Percentiles rank a stretch among this genome's conserved stretches.
phyloP scores from a whole-genome alignment of 2,797 vertebrate genomes.

The Megalops cyprinoides region DNA sequence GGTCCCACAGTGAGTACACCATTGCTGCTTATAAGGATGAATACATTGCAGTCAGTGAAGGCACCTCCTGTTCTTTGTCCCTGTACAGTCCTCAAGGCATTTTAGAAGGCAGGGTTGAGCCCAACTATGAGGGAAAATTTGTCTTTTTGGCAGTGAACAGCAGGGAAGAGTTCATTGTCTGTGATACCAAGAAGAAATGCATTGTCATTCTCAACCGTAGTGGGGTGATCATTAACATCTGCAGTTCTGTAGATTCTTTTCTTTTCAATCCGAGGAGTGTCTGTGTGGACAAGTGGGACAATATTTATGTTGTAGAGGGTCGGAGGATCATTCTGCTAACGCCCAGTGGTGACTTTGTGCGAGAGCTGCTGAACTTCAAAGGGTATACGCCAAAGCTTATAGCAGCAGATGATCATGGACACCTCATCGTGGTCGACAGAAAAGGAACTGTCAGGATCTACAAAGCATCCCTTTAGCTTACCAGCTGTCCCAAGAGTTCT shows the following conservation, averaged over 20 bases:
- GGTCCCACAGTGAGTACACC: constrained; percentile 36
- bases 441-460: constrained; percentile 4
- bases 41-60: constrained; percentile 49
- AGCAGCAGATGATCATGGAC: background rate
- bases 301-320: constrained; percentile 42
- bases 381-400: background rate
- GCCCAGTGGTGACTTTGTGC: background rate
- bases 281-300: constrained; percentile 31
- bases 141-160: constrained; percentile 48
- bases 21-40: constrained; percentile 39
- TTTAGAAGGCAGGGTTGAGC: constrained; percentile 38
- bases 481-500: background rate
- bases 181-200: constrained; percentile 43
- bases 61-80: constrained; percentile 38
- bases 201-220: constrained; percentile 28
- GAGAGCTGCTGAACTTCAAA: background rate
- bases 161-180: constrained; percentile 47
- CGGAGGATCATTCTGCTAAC: constrained; percentile 40
- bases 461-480: background rate
- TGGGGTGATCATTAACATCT: constrained; percentile 33
- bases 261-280: constrained; percentile 36
- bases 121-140: constrained; percentile 35
- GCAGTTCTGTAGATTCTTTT: background rate
- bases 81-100: constrained; percentile 36
- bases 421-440: background rate